These are phyloP conservation scores for Rhopalosiphum padi DNA, from an alignment of 1,140 invertebrate genomes.

Conservation along the genomic window DNA sequence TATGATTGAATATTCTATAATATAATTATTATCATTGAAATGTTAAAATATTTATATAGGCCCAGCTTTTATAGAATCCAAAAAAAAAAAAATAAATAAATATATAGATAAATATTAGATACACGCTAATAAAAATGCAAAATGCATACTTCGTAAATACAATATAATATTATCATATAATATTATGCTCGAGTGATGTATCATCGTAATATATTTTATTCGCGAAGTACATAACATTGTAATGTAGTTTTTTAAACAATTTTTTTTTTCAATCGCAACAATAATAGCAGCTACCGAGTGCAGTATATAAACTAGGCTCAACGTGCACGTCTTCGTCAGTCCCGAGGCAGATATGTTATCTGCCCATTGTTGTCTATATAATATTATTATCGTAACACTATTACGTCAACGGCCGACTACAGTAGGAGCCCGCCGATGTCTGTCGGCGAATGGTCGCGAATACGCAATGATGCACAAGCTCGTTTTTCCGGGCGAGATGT, in stretches of 20 bases:
- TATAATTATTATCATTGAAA: too few relatives aligned
- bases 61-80: too few relatives aligned
- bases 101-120: too few relatives aligned
- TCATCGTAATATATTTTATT: background rate
- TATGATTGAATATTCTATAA: background rate
- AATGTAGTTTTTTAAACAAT: background rate
- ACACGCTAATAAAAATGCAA: too few relatives aligned
- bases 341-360: background rate
- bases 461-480: background rate
- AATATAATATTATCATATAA: background rate
- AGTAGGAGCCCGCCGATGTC: too few relatives aligned
- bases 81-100: too few relatives aligned
- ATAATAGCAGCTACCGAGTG: background rate
- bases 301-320: background rate
- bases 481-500: slow-evolving; percentile 1
- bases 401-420: background rate
- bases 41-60: too few relatives aligned
- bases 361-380: background rate
- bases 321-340: background rate
- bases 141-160: too few relatives aligned
- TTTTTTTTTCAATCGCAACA: background rate
- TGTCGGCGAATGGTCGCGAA: background rate
- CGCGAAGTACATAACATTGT: background rate
- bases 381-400: background rate
- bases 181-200: background rate